A percentile compares a stretch with the other conserved stretches of the same genome.
phyloP scores from a whole-genome alignment of 2,888 invertebrate genomes.

The Imbricaverruca yamaguchii region DNA sequence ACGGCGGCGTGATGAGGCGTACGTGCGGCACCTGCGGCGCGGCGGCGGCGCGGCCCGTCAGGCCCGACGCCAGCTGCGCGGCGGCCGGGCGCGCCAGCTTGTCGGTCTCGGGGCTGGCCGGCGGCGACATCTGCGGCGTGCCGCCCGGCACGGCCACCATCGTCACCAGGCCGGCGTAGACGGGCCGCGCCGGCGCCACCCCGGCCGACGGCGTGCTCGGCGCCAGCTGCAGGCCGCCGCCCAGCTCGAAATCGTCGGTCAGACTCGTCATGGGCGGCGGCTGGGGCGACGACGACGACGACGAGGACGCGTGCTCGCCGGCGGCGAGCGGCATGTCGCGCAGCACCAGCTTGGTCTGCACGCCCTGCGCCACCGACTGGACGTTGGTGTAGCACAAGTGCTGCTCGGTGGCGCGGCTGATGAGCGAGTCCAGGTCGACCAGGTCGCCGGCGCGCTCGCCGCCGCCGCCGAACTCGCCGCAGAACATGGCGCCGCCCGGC shows the following conservation, averaged over 20 bases:
- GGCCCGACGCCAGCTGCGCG: slow-evolving; percentile 27
- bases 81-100: slow-evolving; percentile 28
- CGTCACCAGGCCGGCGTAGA: slow-evolving; percentile 29
- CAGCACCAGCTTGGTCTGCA: slow-evolving; percentile 8
- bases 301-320: neutral
- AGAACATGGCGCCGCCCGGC: neutral
- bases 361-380: slow-evolving; percentile 23
- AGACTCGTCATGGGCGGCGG: neutral
- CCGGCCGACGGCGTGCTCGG: neutral
- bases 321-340: neutral
- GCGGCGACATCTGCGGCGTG: slow-evolving; percentile 34
- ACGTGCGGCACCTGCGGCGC: slow-evolving; percentile 34
- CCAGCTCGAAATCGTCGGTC: neutral
- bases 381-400: slow-evolving; percentile 2
- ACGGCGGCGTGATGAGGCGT: slow-evolving; percentile 37
- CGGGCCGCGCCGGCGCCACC: neutral
- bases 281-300: neutral
- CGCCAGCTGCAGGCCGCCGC: neutral
- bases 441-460: neutral
- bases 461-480: neutral
- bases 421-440: slow-evolving; percentile 9
- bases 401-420: slow-evolving; percentile 35
- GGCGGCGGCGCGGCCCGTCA: slow-evolving; percentile 28
- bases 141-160: slow-evolving; percentile 33
- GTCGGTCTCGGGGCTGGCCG: slow-evolving; percentile 33